phyloP scores from a whole-genome alignment of 1,140 invertebrate species.

The Babylonia areolata region DNA sequence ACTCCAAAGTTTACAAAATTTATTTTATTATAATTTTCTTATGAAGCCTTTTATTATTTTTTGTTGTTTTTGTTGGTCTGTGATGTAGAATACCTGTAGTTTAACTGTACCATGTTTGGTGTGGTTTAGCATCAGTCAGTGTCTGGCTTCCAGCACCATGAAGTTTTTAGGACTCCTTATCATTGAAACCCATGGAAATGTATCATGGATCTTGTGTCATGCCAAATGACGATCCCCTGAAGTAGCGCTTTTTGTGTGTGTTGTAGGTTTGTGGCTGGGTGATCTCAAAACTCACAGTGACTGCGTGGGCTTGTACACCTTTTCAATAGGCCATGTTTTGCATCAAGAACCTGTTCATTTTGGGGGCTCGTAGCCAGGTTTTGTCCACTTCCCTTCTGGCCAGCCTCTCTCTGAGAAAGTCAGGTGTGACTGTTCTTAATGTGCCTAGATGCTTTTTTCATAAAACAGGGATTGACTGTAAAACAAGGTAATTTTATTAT shows the following conservation, averaged over 20 bases:
- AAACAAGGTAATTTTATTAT: conserved; percentile 39
- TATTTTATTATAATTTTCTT: no score
- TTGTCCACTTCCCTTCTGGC: conserved; percentile 20
- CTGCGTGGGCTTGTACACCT: background rate
- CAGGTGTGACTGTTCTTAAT: background rate
- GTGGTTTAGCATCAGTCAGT: no score
- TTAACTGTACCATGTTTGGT: no score
- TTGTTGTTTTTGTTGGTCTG: no score
- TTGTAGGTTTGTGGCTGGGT: conserved; percentile 30
- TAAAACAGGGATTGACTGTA: background rate
- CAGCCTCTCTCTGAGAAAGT: conserved; percentile 1
- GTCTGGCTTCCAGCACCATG: no score
- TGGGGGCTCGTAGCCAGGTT: conserved; percentile 10
- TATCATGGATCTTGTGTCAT: background rate
- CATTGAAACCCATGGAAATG: no score
- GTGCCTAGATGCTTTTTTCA: conserved; percentile 27
- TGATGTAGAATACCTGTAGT: no score
- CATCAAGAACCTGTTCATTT: background rate
- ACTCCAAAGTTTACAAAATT: no score
- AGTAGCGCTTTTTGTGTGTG: conserved; percentile 14
- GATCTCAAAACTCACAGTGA: conserved; percentile 11
- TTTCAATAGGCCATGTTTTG: conserved; percentile 20
- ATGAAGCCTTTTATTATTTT: no score
- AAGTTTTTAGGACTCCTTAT: no score
- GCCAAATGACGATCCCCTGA: background rate